phyloP scores from a whole-genome alignment of 92 coral and sea anemone genomes.

The Porites lobata region DNA sequence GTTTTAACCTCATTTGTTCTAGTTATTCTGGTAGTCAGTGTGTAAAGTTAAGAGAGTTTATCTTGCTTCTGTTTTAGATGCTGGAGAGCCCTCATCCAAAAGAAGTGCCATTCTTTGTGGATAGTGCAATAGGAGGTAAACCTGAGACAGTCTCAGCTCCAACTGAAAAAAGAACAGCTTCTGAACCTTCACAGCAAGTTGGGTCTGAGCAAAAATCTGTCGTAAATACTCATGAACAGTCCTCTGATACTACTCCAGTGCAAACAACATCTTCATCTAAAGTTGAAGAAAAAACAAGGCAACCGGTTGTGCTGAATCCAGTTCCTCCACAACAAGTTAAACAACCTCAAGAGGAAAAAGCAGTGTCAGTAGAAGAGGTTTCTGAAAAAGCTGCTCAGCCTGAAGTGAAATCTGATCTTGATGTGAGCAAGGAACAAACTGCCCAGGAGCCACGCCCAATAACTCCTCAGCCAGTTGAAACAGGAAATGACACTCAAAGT shows the following conservation, averaged over 20 bases:
- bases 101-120: constrained; percentile 47
- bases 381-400: background rate
- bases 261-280: background rate
- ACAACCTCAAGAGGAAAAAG: constrained; percentile 10
- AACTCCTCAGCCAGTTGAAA: background rate
- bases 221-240: constrained; percentile 13
- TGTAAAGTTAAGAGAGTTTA: background rate
- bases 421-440: background rate
- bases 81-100: constrained; percentile 46
- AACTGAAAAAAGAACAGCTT: background rate
- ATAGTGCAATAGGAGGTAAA: background rate
- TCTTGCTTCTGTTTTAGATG: constrained; percentile 14
- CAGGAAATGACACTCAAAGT: background rate
- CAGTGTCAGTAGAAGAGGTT: background rate
- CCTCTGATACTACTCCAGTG: background rate
- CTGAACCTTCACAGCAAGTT: constrained; percentile 22
- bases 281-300: constrained; percentile 60
- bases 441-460: background rate
- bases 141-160: background rate
- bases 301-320: constrained; percentile 74
- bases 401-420: background rate
- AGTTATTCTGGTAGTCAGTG: background rate
- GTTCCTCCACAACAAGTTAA: constrained; percentile 40
- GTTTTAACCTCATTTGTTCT: background rate
- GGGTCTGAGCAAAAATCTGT: constrained; percentile 32